Evolutionary conservation across 1,140 invertebrate genomes (phyloP), one percentile per base, ranked within the genome.

Genomic region (Leptopilina clavipes): DNA sequence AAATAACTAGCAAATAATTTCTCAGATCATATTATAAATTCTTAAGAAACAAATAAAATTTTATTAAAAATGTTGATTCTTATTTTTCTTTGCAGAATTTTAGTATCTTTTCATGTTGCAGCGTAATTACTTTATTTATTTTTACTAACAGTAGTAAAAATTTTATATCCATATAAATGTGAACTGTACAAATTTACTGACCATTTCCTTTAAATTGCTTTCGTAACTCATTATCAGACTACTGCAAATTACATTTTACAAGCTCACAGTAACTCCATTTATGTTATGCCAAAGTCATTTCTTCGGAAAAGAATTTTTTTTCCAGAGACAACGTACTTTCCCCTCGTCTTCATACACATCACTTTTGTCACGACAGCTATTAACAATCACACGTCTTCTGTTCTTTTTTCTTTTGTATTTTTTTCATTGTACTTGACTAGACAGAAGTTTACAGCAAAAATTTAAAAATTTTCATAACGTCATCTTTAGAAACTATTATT

Each of bases 241-340:
- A 59, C 54, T 71, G 11, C 71, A 76, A 83, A 83, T 83, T 79
- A 83, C 52, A 83, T 78, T 79, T 76, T 48, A 37, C 56, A 72
- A 72, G 74, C 45, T 31, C 45, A 59, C 22, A 78, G 79, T 83
- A 83, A 84, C 79, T 84, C 71, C 74, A 59, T 72, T 81, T 78
- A 73, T 76, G 5, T 31, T 31, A 80, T 71, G 17, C 14, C n/a
- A 17, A 7, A 52, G 48, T 17, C 7, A 3, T 52, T 31, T 31
- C 25, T 31, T 78, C 72, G 72, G 48, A 54, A 71, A 5, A 31
- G 5, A 14, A 1, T 65, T 65, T 3, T 1, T 31, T 31, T 31
- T 65, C 22, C 9, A 43, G 48, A 70, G 6, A n/a, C 54, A 75
- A 40, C 18, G 44, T n/a, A 14, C 22, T 12, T 19, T 59, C 11